phyloP scores from a whole-genome alignment of 2,888 invertebrate genomes.

The Chelonus formosanus region DNA sequence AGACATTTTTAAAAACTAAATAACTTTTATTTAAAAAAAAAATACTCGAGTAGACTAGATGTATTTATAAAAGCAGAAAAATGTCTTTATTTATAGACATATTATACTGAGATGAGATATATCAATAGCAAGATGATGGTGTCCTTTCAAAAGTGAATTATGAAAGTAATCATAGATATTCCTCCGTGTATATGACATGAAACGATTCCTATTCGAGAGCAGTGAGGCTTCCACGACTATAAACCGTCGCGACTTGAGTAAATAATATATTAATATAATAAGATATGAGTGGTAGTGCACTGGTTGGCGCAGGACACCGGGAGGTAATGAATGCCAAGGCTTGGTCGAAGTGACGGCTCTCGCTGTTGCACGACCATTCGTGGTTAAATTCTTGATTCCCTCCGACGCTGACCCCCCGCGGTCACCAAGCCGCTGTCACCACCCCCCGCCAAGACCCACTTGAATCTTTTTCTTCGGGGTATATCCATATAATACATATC shows the following conservation, averaged over 20 bases:
- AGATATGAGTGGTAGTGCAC: slow-evolving; percentile 57
- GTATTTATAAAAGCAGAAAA: neutral
- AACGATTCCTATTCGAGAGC: too few species aligned
- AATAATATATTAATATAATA: slow-evolving; percentile 63
- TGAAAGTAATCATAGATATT: slow-evolving; percentile 14
- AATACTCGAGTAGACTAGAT: too few species aligned
- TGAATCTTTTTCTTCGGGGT: slow-evolving; percentile 36
- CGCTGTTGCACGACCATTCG: slow-evolving; percentile 64
- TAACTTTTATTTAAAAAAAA: too few species aligned
- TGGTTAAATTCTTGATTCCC: slow-evolving; percentile 68
- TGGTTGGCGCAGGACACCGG: slow-evolving; percentile 62
- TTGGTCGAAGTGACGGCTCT: slow-evolving; percentile 64
- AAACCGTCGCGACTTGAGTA: slow-evolving; percentile 44
- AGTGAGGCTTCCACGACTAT: too few species aligned
- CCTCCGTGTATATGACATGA: neutral
- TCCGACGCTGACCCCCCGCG: slow-evolving; percentile 69
- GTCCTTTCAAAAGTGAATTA: slow-evolving; percentile 15
- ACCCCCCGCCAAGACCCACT: slow-evolving; percentile 66
- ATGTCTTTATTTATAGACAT: slow-evolving; percentile 1
- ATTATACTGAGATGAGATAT: neutral
- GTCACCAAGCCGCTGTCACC: slow-evolving; percentile 60
- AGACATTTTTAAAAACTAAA: too few species aligned
- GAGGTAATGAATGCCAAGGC: slow-evolving; percentile 63
- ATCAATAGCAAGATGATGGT: neutral
- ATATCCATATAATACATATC: slow-evolving; percentile 41